phyloP scores from a whole-genome alignment of 1,140 invertebrate genomes.

The Agrypnia vestita region DNA sequence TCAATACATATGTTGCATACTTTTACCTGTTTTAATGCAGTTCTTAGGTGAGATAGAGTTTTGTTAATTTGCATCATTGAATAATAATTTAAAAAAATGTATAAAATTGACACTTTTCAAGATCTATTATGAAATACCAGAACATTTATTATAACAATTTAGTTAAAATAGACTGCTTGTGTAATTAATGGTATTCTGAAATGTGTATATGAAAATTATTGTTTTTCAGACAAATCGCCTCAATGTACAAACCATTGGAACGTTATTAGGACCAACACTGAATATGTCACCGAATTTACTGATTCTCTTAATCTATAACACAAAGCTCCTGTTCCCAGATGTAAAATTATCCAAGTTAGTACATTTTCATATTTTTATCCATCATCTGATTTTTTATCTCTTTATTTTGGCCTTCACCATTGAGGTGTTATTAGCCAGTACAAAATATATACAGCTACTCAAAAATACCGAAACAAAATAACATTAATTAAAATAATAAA shows the following conservation, averaged over 20 bases:
- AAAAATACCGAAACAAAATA: no score
- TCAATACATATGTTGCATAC: no score
- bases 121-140: not conserved
- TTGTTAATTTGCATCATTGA: no score
- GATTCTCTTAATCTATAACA: constrained; percentile 86
- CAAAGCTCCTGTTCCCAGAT: constrained; percentile 84
- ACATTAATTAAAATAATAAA: no score
- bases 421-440: no score
- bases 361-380: constrained; percentile 31
- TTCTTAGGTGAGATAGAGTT: no score
- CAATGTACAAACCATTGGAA: constrained; percentile 88
- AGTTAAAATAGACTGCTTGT: constrained; percentile 18
- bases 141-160: constrained; percentile 31
- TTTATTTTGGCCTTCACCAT: no score
- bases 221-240: constrained; percentile 86
- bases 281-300: constrained; percentile 91
- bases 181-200: not conserved
- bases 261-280: constrained; percentile 88
- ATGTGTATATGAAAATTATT: constrained; percentile 31
- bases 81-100: no score
- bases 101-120: no score
- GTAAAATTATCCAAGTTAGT: constrained; percentile 83
- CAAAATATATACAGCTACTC: no score
- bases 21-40: no score
- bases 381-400: not conserved